These are phyloP conservation scores for Mionectes macconnelli DNA, from an alignment of 2,113 vertebrate genomes.

Conservation along the genomic window DNA sequence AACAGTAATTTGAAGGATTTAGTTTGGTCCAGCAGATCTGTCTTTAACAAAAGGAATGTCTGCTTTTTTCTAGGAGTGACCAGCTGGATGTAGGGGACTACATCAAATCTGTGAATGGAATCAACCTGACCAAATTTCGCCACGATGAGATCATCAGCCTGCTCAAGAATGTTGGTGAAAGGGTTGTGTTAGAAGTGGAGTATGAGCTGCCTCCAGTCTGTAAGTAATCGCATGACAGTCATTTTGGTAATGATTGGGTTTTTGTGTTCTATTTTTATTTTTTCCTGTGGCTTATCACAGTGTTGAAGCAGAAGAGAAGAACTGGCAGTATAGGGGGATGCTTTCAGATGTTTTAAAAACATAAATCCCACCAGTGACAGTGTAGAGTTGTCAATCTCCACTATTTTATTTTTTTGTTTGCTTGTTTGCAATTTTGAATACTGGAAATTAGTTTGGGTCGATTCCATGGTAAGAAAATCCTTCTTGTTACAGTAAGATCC, in stretches of 20 bases:
- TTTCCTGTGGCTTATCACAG: not conserved
- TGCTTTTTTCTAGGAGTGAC: conserved; percentile 84
- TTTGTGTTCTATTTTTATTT: not conserved
- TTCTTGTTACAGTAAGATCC: not conserved
- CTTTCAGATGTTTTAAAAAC: not conserved
- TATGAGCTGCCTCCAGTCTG: conserved; percentile 94
- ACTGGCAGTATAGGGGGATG: not conserved
- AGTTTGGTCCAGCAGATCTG: not conserved
- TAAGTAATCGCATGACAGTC: conserved; percentile 74
- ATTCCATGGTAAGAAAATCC: not conserved
- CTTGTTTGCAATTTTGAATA: not conserved
- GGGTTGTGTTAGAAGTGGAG: conserved; percentile 95
- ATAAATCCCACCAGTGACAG: not conserved
- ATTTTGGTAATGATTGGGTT: not conserved
- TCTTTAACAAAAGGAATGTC: not conserved
- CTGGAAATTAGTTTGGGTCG: not conserved
- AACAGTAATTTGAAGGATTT: not conserved
- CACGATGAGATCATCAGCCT: conserved; percentile 98
- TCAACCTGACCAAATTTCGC: conserved; percentile 95
- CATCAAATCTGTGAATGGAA: conserved; percentile 97
- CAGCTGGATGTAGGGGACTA: conserved; percentile 97
- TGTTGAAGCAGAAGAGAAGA: not conserved
- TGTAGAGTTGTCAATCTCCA: not conserved
- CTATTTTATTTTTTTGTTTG: not conserved
- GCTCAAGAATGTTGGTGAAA: conserved; percentile 95